Evolutionary conservation across 2,797 vertebrate species (phyloP), one percentile per base, ranked within the genome.

Genomic region (Esox lucius): DNA sequence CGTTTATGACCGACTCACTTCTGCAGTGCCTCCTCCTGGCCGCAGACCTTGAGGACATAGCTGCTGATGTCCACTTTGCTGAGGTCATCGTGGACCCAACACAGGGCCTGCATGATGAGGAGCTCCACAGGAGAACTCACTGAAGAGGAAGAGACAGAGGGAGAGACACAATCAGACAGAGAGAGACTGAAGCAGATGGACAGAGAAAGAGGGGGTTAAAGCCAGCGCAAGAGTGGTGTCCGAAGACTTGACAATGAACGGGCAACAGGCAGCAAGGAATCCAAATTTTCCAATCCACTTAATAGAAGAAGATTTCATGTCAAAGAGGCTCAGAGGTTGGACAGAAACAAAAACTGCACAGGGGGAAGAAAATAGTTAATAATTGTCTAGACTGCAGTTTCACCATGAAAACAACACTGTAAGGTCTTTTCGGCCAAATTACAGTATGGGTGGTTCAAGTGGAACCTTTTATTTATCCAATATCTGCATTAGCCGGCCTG

Each of bases 11-110:
- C 46, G 5, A 91, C 97, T 96, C 94, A 99, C 98, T 97, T 99
- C 83, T 98, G 97, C 78, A 99, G 90, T 75, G 97, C 96, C 87
- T 98, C 97, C 80, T 99, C 96, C 83, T 94, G 95, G 76, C 98
- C 98, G 72, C 96, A 99, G 82, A 99, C 96, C 93, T 98, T 99
- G 82, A 99, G 94, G 91, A 98, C 88, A 83, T 99, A 97, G 90
- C 95, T 97, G 92, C 94, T 93, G 87, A 97, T 96, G 87, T 99
- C 95, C 79, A 99, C 95, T 91, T 96, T 94, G 89, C 95, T 97
- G 89, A 99, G 92, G 89, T 99, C 97, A 86, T 99, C 97, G 7
- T 99, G 97, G 56, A 96, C 96, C 97, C 98, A 99, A 86, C 98
- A 99, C 77, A 99, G 94, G 26, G 98, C 98, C 91, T 99, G 98